Evolutionary conservation across 1,140 invertebrate species (phyloP), one percentile per base, ranked within the genome.

Genomic region (Arion vulgaris): DNA sequence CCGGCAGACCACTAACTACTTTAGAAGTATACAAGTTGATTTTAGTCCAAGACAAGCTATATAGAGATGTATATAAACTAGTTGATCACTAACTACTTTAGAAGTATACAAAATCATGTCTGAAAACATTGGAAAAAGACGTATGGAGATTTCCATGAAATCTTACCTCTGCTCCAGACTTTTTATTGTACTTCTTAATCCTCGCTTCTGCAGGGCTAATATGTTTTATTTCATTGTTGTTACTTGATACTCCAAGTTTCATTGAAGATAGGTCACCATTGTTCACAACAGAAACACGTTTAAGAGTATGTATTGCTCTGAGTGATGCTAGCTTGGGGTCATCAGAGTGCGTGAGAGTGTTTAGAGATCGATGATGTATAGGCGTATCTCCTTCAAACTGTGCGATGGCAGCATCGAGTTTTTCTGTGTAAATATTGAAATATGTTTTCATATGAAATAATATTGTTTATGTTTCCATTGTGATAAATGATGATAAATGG

Each of bases 281-380:
- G 45, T 90, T 89, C 11, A 89, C 66, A 84, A 87, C 87, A 1
- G 89, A 90, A 5, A 91, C 85, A n/a, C 90, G 83, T 83, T 90
- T 89, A 19, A 88, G 85, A 23, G 89, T 82, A 78, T 88, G 90
- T 62, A 89, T 79, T n/a, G 83, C 86, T n/a, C 89, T 80, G 19
- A 92, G 90, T 7, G 91, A 92, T 28, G 91, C 91, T 26, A 88
- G 90, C 80, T 92, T 92, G 53, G 86, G 73, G 49, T 62, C 76
- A 76, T 57, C 57, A 49, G 53, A 32, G n/a, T n/a, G 77, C n/a
- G 73, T 75, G n/a, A 34, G n/a, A 7, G 28, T 66, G n/a, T 66
- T n/a, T 38, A 84, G 23, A 51, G 83, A 83, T 53, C 75, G 78
- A 13, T 76, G 80, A 19, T 79, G 66, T 19, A 34, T 53, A 66